A percentile compares a stretch with the other conserved stretches of the same genome.
Evolutionary conservation across 1,140 invertebrate species (phyloP).

Genomic region (Uloborus diversus): DNA sequence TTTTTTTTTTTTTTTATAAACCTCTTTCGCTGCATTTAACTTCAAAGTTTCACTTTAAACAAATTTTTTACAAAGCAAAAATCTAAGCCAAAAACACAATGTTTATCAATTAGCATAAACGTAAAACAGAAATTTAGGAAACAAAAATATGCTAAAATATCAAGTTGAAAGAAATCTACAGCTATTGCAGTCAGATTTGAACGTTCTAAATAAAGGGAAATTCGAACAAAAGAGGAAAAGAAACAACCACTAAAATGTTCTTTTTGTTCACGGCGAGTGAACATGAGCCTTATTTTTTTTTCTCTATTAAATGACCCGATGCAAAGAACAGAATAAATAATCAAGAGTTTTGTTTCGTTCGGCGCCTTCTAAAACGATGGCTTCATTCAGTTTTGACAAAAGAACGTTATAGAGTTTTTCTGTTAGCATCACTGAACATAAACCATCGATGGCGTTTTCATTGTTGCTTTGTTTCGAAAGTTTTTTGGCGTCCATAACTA

Average conservation of each 20-base stretch:
- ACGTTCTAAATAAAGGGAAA: neutral
- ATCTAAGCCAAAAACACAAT: too few relatives aligned
- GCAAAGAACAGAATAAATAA: neutral
- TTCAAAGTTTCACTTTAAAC: too few relatives aligned
- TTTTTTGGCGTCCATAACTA: too few relatives aligned
- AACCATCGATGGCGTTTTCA: too few relatives aligned
- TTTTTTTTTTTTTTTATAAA: too few relatives aligned
- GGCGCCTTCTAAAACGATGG: conserved; percentile 1
- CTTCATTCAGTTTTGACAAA: conserved; percentile 1
- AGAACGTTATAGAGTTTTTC: neutral
- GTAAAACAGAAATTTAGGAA: too few relatives aligned
- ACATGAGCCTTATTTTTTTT: conserved; percentile 11
- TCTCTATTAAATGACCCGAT: conserved; percentile 3
- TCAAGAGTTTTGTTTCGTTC: conserved; percentile 14
- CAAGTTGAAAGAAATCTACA: too few relatives aligned
- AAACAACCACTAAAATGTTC: conserved; percentile 7
- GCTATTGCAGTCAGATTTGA: neutral
- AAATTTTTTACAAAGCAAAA: too few relatives aligned
- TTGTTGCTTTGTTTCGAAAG: too few relatives aligned
- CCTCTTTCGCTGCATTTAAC: too few relatives aligned
- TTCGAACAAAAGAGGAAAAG: neutral
- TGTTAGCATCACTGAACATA: neutral
- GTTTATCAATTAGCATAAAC: too few relatives aligned
- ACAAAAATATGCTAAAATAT: too few relatives aligned
- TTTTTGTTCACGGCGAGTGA: conserved; percentile 11